phyloP scores from a whole-genome alignment of 2,888 invertebrate species.

The Volucella zonaria region DNA sequence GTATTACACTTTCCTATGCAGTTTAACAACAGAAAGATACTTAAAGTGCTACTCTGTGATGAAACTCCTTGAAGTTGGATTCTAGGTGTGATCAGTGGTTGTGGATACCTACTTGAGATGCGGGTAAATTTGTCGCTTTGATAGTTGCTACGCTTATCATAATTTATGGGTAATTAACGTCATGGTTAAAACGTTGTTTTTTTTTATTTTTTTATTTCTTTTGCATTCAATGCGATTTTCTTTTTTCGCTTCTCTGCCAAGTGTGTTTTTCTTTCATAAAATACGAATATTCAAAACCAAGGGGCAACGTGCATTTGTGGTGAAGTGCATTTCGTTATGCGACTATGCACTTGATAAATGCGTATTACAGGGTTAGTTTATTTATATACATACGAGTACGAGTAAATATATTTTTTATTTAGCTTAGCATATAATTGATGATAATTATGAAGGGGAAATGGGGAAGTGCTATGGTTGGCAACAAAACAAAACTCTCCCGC shows the following conservation, averaged over 20 bases:
- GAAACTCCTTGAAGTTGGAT: constrained; percentile 42
- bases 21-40: constrained; percentile 62
- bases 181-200: constrained; percentile 51
- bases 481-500: constrained; percentile 32
- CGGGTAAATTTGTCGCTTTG: constrained; percentile 34
- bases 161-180: constrained; percentile 69
- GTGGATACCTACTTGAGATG: constrained; percentile 19
- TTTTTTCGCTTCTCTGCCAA: constrained; percentile 2
- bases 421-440: constrained; percentile 64
- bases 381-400: neutral
- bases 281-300: constrained; percentile 36
- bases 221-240: constrained; percentile 1
- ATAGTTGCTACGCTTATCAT: constrained; percentile 64
- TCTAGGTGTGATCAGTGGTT: constrained; percentile 64
- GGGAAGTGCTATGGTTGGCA: constrained; percentile 31
- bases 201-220: constrained; percentile 28
- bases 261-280: neutral
- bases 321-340: constrained; percentile 55
- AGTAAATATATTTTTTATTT: neutral
- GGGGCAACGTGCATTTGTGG: constrained; percentile 50
- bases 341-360: constrained; percentile 68
- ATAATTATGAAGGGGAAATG: constrained; percentile 61
- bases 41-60: constrained; percentile 40
- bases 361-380: constrained; percentile 33
- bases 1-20: constrained; percentile 57